A percentile compares a stretch with the other conserved stretches of the same genome.
Conservation (phyloP, 2,797 vertebrate species). For the Catostomus latipinnis region DNA sequence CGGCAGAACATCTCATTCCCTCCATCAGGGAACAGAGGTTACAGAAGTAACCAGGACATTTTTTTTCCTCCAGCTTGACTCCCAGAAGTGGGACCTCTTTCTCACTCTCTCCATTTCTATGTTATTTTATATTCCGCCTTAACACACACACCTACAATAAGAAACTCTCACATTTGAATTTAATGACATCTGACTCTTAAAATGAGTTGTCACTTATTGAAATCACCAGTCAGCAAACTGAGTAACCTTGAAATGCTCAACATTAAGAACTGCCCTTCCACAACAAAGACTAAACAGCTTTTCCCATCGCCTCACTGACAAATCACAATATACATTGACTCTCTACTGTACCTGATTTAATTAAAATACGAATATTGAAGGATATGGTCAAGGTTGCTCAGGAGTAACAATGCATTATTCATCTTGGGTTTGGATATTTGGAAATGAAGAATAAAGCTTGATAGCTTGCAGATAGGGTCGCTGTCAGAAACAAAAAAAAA, state of each 20-base stretch:
- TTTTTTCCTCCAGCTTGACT: background rate
- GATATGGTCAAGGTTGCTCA: slow-evolving; percentile 37
- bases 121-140: too few relatives aligned
- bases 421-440: slow-evolving; percentile 12
- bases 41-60: too few relatives aligned
- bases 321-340: slow-evolving; percentile 26
- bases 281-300: background rate
- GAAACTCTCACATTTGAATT: slow-evolving; percentile 57
- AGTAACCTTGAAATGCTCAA: slow-evolving; percentile 68
- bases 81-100: background rate
- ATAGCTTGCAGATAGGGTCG: too few relatives aligned
- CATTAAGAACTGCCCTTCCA: slow-evolving; percentile 27
- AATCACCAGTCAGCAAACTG: slow-evolving; percentile 68
- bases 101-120: background rate
- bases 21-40: too few relatives aligned
- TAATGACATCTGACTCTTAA: slow-evolving; percentile 65
- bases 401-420: slow-evolving; percentile 48
- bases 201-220: slow-evolving; percentile 71
- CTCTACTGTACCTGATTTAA: slow-evolving; percentile 35
- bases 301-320: background rate
- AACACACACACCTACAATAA: slow-evolving; percentile 20
- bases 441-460: too few relatives aligned
- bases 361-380: slow-evolving; percentile 43
- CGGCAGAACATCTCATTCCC: too few relatives aligned
- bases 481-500: too few relatives aligned